Conservation (phyloP, 2,797 vertebrate species). For the Manis crassicaudata region DNA sequence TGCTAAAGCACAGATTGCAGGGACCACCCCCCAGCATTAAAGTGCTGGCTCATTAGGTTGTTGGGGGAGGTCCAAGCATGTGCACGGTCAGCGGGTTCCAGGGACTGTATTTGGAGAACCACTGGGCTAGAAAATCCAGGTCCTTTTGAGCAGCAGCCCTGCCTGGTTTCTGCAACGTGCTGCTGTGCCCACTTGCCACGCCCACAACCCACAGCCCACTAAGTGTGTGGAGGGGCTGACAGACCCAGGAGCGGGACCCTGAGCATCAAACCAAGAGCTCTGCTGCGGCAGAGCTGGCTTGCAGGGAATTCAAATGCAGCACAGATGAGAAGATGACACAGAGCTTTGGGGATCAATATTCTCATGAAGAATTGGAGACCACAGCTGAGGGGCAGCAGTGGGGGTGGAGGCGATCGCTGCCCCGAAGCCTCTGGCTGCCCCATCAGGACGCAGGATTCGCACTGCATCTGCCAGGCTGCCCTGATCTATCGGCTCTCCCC, state of each 20-base stretch:
- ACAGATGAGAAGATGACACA: rapidly evolving
- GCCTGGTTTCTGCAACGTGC: background rate
- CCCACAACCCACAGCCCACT: rapidly evolving
- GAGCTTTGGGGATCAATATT: background rate
- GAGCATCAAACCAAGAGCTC: background rate
- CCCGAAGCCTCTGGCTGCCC: rapidly evolving
- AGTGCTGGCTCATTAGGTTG: background rate
- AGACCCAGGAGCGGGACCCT: background rate
- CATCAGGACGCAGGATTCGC: background rate
- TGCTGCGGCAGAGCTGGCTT: rapidly evolving
- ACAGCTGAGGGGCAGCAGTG: background rate
- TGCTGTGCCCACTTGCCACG: rapidly evolving
- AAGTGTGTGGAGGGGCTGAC: background rate
- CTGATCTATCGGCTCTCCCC: slow-evolving; percentile 8
- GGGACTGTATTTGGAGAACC: background rate
- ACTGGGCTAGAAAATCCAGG: rapidly evolving
- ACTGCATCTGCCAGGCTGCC: background rate
- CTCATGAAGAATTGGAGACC: background rate
- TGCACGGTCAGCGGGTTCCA: background rate
- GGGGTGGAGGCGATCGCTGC: background rate
- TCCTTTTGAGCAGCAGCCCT: background rate
- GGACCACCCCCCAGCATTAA: background rate
- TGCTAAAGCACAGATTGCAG: rapidly evolving
- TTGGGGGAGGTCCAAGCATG: background rate
- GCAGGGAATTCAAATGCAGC: background rate